Evolutionary conservation across 2,113 vertebrate species (phyloP).

Genomic region (Anthoscopus minutus): DNA sequence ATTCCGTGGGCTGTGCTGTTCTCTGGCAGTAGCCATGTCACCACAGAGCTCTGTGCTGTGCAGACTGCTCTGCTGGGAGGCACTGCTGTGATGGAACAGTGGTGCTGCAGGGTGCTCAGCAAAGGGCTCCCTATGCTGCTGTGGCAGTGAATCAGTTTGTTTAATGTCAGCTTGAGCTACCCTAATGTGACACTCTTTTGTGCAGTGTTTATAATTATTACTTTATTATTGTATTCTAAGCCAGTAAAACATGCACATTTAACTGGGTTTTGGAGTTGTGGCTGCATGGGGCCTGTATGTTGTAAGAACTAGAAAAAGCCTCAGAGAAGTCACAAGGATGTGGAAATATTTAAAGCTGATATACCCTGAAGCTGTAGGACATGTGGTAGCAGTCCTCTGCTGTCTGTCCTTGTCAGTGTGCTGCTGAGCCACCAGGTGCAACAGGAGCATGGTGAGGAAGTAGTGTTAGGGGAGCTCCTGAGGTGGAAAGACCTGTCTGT

Average conservation of each 20-base stretch:
- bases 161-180: background rate
- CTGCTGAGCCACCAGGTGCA: background rate
- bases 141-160: background rate
- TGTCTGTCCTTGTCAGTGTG: background rate
- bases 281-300: background rate
- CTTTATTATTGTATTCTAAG: background rate
- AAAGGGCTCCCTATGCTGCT: background rate
- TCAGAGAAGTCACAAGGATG: background rate
- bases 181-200: background rate
- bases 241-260: background rate
- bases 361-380: background rate
- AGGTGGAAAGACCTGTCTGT: background rate
- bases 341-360: background rate
- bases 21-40: background rate
- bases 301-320: background rate
- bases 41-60: background rate
- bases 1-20: background rate
- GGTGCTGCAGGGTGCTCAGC: background rate
- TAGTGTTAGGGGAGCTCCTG: background rate
- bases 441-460: background rate
- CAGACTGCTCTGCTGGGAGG: background rate
- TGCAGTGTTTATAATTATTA: background rate
- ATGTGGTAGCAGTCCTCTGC: background rate
- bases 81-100: background rate
- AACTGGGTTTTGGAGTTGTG: background rate